Evolutionary conservation across 2,888 invertebrate genomes (phyloP), one percentile per base, ranked within the genome.

Genomic region (Erebia epiphron): DNA sequence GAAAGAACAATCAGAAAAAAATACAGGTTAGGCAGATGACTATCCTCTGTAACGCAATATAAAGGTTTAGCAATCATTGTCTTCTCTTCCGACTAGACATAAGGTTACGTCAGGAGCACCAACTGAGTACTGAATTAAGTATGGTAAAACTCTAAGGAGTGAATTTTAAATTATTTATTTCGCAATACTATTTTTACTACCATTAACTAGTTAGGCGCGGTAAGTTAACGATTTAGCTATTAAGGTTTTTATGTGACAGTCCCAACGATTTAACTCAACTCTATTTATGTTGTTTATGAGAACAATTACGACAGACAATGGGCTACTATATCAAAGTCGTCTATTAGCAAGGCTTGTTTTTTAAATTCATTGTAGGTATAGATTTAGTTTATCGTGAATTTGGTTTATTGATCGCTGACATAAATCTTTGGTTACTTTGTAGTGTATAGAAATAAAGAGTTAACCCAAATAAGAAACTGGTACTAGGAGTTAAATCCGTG

Each of bases 251-350:
- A 54, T 10, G 50, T 41, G 26, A 13, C 21, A 26, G 13, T 57
- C 7, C 5, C 56, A 14, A 57, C 26, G 5, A 14, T 57, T 57
- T 26, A 26, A 57, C 56, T 57, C 13, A 21, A 9, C 1, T 57
- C 56, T 57, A 26, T 57, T 60, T 60, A 60, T 11, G 41, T 60
- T 43, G 60, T 60, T 60, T 60, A 60, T 43, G 60, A 60, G 60
- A 9, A 60, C 60, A 41, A 60, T 60, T 60, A 60, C 60, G 41
- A 11, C 41, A 43, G 43, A 60, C 60, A 60, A 60, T 60, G 41
- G 43, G 16, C 16, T 16, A 58, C 26, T 58, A 35, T 41, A 60
- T 60, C 60, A 41, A 60, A 41, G 16, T 60, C 41, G 60, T 60
- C 16, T 60, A n/a, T 60, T 60, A 41, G 10, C 41, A 41, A 43